Conservation (phyloP, 2,797 vertebrate species). For the Spea hammondii region DNA sequence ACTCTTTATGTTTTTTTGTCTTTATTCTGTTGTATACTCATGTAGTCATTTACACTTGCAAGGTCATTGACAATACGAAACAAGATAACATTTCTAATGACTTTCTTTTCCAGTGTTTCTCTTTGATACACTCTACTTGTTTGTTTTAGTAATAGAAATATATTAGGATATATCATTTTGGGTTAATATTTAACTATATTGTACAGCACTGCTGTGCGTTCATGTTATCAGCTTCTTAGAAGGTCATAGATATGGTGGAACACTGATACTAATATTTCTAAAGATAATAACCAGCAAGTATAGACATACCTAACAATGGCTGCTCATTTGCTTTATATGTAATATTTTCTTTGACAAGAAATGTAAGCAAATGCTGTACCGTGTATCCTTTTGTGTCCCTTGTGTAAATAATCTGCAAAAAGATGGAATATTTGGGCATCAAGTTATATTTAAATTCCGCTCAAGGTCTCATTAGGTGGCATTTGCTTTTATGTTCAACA, state of each 20-base stretch:
- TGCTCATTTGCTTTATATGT: neutral
- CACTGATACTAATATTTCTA: slow-evolving; percentile 12
- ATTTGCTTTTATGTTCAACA: slow-evolving; percentile 4
- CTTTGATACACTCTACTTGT: slow-evolving; percentile 43
- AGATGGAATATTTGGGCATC: neutral
- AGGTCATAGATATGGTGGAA: slow-evolving; percentile 43
- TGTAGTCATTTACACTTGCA: slow-evolving; percentile 30
- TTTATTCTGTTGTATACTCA: slow-evolving; percentile 3
- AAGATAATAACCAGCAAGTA: slow-evolving; percentile 8
- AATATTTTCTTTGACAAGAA: slow-evolving; percentile 15
- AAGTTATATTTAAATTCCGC: neutral
- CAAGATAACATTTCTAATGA: slow-evolving; percentile 34
- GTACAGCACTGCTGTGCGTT: slow-evolving; percentile 26
- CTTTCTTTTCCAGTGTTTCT: slow-evolving; percentile 35
- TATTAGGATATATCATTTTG: slow-evolving; percentile 40
- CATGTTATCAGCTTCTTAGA: slow-evolving; percentile 41
- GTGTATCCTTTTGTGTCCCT: slow-evolving; percentile 3
- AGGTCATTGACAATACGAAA: slow-evolving; percentile 46
- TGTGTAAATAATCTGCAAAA: neutral
- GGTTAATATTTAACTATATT: slow-evolving; percentile 44
- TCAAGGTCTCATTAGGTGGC: slow-evolving; percentile 11
- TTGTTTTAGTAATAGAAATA: slow-evolving; percentile 49
- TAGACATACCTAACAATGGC: slow-evolving; percentile 22
- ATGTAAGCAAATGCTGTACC: slow-evolving; percentile 17
- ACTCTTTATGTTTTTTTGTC: neutral